These are phyloP conservation scores for Hesperia comma DNA, from an alignment of 2,888 invertebrate species.

Conservation along the genomic window DNA sequence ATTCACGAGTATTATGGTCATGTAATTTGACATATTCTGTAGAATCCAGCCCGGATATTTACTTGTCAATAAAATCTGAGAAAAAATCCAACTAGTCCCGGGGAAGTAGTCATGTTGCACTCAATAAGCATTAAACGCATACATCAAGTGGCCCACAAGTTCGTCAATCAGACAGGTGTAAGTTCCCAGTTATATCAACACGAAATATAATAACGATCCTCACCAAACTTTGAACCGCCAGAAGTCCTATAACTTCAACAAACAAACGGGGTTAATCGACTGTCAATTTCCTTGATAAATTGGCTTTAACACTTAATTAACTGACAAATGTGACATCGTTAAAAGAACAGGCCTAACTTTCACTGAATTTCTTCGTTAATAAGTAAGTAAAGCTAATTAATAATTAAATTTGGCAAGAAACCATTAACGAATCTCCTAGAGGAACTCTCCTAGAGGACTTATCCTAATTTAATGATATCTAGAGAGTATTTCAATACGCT, in stretches of 20 bases:
- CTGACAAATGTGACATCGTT: conserved; percentile 1
- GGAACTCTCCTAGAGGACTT: background rate
- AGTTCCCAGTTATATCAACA: background rate
- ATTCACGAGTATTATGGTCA: too few relatives aligned
- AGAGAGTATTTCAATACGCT: too few relatives aligned
- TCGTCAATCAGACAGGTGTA: background rate
- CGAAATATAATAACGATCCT: background rate
- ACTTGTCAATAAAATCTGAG: too few relatives aligned
- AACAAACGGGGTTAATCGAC: background rate
- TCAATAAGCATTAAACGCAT: too few relatives aligned
- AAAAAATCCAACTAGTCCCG: too few relatives aligned
- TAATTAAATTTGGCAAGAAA: background rate
- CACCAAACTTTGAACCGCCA: background rate
- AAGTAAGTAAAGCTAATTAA: background rate
- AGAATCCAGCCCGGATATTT: too few relatives aligned
- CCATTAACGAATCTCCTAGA: background rate
- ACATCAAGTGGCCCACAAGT: too few relatives aligned
- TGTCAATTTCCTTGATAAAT: background rate
- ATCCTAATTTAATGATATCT: too few relatives aligned
- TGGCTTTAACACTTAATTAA: background rate
- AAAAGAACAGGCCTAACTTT: conserved; percentile 3
- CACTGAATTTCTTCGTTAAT: background rate
- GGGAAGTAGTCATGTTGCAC: too few relatives aligned
- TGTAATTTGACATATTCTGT: too few relatives aligned
- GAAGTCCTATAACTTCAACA: background rate